Conservation (phyloP, 2,113 vertebrate genomes). For the Brachyhypopomus gauderio region DNA sequence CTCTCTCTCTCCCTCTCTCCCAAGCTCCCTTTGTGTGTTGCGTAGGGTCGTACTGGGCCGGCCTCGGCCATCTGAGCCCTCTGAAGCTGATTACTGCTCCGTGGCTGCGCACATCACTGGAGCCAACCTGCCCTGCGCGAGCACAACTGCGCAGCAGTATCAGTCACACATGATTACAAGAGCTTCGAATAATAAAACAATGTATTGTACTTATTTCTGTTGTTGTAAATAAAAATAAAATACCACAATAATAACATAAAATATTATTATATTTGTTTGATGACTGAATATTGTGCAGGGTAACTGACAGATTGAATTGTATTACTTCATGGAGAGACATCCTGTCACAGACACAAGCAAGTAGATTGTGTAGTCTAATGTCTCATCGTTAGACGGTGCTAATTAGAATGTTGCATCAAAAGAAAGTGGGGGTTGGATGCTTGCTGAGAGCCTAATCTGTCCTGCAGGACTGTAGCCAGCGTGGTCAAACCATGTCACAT, state of each 20-base stretch:
- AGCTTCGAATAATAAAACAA: background rate
- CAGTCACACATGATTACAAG: background rate
- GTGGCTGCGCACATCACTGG: slow-evolving; percentile 16
- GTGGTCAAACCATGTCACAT: slow-evolving; percentile 13
- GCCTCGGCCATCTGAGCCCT: slow-evolving; percentile 11
- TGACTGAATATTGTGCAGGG: too few relatives aligned
- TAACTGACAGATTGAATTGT: too few relatives aligned
- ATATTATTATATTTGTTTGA: too few relatives aligned
- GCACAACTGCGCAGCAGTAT: slow-evolving; percentile 15
- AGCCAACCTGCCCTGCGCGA: slow-evolving; percentile 28
- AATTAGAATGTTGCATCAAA: too few relatives aligned
- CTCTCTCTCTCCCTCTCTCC: slow-evolving; percentile 17
- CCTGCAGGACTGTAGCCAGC: background rate
- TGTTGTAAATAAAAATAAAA: background rate
- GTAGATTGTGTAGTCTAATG: too few relatives aligned
- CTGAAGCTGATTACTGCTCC: slow-evolving; percentile 28
- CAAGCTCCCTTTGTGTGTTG: slow-evolving; percentile 22
- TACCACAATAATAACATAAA: background rate
- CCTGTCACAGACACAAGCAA: too few relatives aligned
- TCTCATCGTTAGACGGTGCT: too few relatives aligned
- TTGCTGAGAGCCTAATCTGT: too few relatives aligned
- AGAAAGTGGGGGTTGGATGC: too few relatives aligned
- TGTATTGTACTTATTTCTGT: too few relatives aligned
- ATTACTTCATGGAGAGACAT: too few relatives aligned
- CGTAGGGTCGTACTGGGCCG: slow-evolving; percentile 12